Evolutionary conservation across 37 sponge, comb jelly and placozoan genomes (phyloP).

Genomic region (Chondrilla cf. caribensis): DNA sequence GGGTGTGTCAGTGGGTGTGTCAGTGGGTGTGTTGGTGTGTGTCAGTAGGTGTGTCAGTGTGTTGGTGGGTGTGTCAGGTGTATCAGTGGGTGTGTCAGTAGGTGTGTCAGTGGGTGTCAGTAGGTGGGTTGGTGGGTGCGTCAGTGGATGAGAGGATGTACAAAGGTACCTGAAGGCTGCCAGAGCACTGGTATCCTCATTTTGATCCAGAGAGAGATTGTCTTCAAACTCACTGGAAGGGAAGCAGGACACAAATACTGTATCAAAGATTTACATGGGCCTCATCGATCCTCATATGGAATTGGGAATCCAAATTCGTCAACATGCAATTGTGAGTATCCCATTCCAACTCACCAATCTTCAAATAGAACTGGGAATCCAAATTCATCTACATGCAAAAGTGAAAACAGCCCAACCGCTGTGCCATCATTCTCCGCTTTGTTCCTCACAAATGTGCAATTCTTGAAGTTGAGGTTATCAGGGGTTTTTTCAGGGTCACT

Average conservation of each 20-base stretch:
- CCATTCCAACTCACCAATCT: conserved; percentile 42
- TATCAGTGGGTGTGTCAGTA: no score
- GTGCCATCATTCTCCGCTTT: conserved; percentile 69
- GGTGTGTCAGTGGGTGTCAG: no score
- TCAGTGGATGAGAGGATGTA: no score
- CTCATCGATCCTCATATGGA: conserved; percentile 53
- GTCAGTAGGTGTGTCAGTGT: no score
- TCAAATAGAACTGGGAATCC: conserved; percentile 63
- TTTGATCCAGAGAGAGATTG: conserved; percentile 49
- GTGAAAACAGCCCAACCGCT: conserved; percentile 76
- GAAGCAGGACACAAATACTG: no score
- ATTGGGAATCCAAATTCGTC: conserved; percentile 77
- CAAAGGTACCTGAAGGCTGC: conserved; percentile 48
- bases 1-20: no score
- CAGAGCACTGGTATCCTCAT: conserved; percentile 65
- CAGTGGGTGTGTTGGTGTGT: no score
- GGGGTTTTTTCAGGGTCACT: conserved; percentile 35
- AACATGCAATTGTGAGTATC: not conserved
- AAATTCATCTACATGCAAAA: conserved; percentile 74
- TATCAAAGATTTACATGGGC: not conserved
- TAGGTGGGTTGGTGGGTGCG: no score
- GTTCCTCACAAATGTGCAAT: conserved; percentile 48
- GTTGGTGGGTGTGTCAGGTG: no score
- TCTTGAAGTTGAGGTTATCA: conserved; percentile 47
- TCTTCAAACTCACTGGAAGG: conserved; percentile 46